Conservation (phyloP, 2,888 invertebrate genomes). For the Himalopsyche japonica region DNA sequence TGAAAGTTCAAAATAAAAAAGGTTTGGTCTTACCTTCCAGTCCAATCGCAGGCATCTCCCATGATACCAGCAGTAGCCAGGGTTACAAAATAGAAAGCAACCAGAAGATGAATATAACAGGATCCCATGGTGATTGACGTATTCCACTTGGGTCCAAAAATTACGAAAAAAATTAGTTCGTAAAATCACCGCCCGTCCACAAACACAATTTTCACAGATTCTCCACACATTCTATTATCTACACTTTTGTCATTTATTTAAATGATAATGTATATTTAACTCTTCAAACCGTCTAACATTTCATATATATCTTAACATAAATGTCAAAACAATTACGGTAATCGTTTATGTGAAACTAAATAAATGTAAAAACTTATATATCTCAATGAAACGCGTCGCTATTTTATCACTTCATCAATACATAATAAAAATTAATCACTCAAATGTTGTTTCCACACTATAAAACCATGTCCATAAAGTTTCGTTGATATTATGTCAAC, state of each 20-base stretch:
- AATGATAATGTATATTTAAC: too few species aligned
- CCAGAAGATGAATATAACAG: slow-evolving; percentile 43
- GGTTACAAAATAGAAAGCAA: slow-evolving; percentile 46
- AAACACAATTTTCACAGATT: background rate
- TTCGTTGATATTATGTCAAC: background rate
- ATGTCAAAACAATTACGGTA: background rate
- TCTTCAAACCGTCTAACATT: too few species aligned
- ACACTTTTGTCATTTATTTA: too few species aligned
- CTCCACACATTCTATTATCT: background rate
- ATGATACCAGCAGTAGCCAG: slow-evolving; percentile 61
- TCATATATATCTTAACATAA: background rate
- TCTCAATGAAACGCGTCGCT: background rate
- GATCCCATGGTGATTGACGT: slow-evolving; percentile 21
- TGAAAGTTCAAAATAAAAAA: too few species aligned
- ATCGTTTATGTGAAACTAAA: background rate
- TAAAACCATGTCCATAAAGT: too few species aligned
- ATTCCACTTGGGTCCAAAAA: background rate
- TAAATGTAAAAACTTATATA: background rate
- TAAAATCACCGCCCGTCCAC: background rate
- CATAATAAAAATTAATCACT: background rate
- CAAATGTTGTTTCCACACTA: too few species aligned
- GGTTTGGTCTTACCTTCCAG: slow-evolving; percentile 62
- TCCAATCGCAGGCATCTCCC: slow-evolving; percentile 72
- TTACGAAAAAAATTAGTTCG: background rate
- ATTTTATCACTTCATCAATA: too few species aligned